phyloP scores from a whole-genome alignment of 2,113 vertebrate genomes.

The Blennius ocellaris region DNA sequence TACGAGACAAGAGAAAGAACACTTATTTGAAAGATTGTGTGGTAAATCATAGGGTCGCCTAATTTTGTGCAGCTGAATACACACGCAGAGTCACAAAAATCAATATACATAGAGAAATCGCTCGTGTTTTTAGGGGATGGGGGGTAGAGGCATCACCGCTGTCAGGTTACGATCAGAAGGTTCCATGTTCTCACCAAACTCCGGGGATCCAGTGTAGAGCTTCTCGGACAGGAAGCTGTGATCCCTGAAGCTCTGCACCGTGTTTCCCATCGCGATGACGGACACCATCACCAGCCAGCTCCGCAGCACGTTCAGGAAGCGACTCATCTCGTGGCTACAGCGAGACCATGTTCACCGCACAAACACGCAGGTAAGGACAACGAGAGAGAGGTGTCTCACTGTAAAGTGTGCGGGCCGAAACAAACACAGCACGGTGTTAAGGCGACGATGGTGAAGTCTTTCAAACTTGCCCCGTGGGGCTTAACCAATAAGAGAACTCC shows the following conservation, averaged over 20 bases:
- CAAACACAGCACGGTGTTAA: constrained; percentile 1
- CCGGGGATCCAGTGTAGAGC: constrained; percentile 92
- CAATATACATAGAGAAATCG: too few relatives aligned
- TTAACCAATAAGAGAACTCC: constrained; percentile 67
- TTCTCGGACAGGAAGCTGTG: constrained; percentile 95
- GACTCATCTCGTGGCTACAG: constrained; percentile 85
- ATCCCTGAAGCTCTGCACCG: constrained; percentile 94
- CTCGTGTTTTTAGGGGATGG: too few relatives aligned
- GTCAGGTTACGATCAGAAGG: too few relatives aligned
- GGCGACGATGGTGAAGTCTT: background rate
- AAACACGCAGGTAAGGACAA: background rate
- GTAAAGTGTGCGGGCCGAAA: background rate
- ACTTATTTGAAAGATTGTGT: too few relatives aligned
- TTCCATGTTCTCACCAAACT: constrained; percentile 85
- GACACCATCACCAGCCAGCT: constrained; percentile 97
- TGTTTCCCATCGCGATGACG: constrained; percentile 92
- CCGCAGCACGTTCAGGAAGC: constrained; percentile 91
- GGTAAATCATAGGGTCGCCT: too few relatives aligned
- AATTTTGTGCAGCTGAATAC: too few relatives aligned
- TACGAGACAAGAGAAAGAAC: too few relatives aligned
- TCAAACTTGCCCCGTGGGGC: constrained; percentile 17
- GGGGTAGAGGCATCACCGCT: too few relatives aligned
- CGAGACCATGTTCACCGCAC: background rate
- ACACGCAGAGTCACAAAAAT: too few relatives aligned
- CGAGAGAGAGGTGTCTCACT: background rate